Conservation (phyloP, 2,888 invertebrate genomes). For the Lamellibrachia columna region DNA sequence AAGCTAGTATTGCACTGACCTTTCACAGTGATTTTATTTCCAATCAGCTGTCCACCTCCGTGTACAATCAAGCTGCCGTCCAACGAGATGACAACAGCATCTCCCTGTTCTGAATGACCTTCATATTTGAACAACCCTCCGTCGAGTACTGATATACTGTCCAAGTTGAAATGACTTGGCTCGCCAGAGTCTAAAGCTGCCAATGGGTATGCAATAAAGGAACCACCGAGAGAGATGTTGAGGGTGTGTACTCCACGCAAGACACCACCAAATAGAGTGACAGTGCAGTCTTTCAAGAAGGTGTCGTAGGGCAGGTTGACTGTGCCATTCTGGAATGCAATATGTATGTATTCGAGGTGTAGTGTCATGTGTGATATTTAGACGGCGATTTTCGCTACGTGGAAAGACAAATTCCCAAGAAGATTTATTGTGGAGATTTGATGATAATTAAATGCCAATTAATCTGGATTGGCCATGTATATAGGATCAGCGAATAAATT, state of each 20-base stretch:
- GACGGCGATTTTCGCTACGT: too few relatives aligned
- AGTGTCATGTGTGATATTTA: too few relatives aligned
- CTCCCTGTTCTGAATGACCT: constrained; percentile 41
- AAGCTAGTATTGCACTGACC: neutral
- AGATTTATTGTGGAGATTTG: too few relatives aligned
- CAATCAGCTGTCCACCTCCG: constrained; percentile 48
- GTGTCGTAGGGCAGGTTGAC: constrained; percentile 51
- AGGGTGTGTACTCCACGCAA: constrained; percentile 48
- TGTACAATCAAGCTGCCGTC: constrained; percentile 45
- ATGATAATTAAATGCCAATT: too few relatives aligned
- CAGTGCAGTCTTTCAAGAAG: constrained; percentile 41
- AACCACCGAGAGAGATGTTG: constrained; percentile 48
- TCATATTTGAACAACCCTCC: constrained; percentile 48
- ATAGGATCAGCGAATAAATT: too few relatives aligned
- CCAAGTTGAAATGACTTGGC: constrained; percentile 39
- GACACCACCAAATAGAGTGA: constrained; percentile 47
- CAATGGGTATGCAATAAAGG: constrained; percentile 46
- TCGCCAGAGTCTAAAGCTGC: constrained; percentile 37
- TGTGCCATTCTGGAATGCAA: constrained; percentile 42
- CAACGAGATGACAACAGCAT: constrained; percentile 41
- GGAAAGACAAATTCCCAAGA: too few relatives aligned
- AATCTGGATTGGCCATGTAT: too few relatives aligned
- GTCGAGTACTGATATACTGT: constrained; percentile 41
- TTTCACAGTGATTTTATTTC: constrained; percentile 37
- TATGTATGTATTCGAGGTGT: too few relatives aligned